Base-by-base conservation (phyloP, 1,140 invertebrate species). In the Drosophila bocki region DNA sequence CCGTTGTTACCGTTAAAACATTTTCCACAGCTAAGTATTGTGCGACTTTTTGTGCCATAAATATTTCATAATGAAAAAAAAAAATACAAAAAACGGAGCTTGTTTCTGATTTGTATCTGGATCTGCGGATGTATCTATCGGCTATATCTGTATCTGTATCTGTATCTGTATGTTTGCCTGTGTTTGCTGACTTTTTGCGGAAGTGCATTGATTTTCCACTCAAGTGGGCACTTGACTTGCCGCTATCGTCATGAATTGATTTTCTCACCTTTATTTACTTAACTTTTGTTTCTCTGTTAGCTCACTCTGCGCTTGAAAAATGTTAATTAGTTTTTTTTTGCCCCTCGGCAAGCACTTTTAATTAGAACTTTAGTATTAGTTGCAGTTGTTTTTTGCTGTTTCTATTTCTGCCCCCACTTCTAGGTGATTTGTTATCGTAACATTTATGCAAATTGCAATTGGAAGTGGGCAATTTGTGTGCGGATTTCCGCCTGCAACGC, bases 121-220 rank as follows among this genome's bases (percentile, higher is more conserved):
- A 54, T 78, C 26, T 70, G 35, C 19, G 35, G 33, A 39, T 56
- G 53, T 56, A 53, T 53, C 50, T 32, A 29, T 17, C 17, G 32
- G n/a, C 12, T 29, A 26, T 29, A 51, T 35, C 51, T 53, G 51
- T 53, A 41, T 35, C 51, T 53, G 51, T 53, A 41, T 63, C 12
- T 26, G 47, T 29, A 51, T 35, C 32, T 53, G 51, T 53, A 42
- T 63, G 56, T 82, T 51, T 69, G 48, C 64, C 32, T 72, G 12
- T 72, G 62, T 64, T 58, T 78, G 70, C 26, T 19, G 62, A 69
- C 60, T 63, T 70, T 88, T 78, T 78, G 75, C 85, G 85, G 85
- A 90, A 90, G 85, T 90, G 78, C 85, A 90, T 90, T 85, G 85
- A 82, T 90, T 88, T 88, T 81, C 85, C 85, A 85, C 81, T 88